Evolutionary conservation across 2,888 invertebrate genomes (phyloP), one percentile per base, ranked within the genome.

Genomic region (Nycteola revayana): DNA sequence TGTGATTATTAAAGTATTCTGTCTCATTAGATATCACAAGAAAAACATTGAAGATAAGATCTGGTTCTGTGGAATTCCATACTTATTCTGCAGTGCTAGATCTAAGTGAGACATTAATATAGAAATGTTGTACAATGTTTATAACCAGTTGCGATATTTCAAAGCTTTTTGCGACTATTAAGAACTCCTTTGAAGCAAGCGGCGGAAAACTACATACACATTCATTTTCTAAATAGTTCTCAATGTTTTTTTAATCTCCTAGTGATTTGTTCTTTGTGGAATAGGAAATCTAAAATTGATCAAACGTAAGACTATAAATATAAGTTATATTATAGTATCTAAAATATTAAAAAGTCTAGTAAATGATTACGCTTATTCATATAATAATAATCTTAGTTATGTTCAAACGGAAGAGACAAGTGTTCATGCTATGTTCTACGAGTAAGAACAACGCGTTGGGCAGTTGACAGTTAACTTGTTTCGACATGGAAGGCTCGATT

Each of bases 371-470:
- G n/a, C n/a, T n/a, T n/a, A n/a, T n/a, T n/a, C n/a, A n/a, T n/a
- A n/a, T n/a, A n/a, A n/a, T n/a, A n/a, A n/a, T n/a, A n/a, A n/a
- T n/a, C n/a, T n/a, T n/a, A n/a, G n/a, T n/a, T n/a, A n/a, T n/a
- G n/a, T n/a, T 14, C 2, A 14, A 14, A 14, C 14, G 14, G 14
- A 2, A 14, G 14, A 14, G 40, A 60, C 51, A 56, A 56, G 54
- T 54, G 57, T 56, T 47, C 52, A 49, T 59, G 48, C 50, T 42
- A 14, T 41, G 42, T 67, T 67, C 62, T 49, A 36, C 42, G 63
- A 65, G 67, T 20, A 34, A 39, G 58, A 65, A 68, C 68, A 69
- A 66, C 68, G 61, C 49, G 49, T 58, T 54, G 56, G 55, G 55
- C 52, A 34, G 32, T 42, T 40, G 37, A 54, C 39, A 31, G 49